A percentile compares a stretch with the other conserved stretches of the same genome.
phyloP scores from a whole-genome alignment of 2,888 invertebrate genomes.

The Agrilus mali region DNA sequence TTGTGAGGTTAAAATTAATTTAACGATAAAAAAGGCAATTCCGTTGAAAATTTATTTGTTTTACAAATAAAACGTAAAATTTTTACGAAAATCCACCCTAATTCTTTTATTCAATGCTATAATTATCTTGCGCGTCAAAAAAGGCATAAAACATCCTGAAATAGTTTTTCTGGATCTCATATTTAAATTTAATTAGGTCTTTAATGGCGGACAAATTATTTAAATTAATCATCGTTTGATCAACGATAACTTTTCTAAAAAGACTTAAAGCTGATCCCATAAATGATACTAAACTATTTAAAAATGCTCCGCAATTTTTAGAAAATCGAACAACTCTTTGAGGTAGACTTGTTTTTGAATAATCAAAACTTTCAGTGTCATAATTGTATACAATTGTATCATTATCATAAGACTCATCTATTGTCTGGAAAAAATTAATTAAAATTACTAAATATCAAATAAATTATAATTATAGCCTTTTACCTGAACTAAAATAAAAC shows the following conservation, averaged over 20 bases:
- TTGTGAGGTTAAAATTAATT: too few relatives aligned
- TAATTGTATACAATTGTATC: conserved; percentile 3
- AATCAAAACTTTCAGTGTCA: conserved; percentile 1
- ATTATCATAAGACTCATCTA: conserved; percentile 5
- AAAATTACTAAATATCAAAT: not conserved
- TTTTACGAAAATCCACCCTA: too few relatives aligned
- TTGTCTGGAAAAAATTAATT: not conserved
- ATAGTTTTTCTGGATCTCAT: conserved; percentile 4
- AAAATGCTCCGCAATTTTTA: conserved; percentile 3
- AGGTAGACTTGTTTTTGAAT: conserved; percentile 1
- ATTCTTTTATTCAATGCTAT: not conserved
- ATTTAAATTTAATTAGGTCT: conserved; percentile 8
- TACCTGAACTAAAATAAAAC: conserved; percentile 9
- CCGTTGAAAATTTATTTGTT: too few relatives aligned
- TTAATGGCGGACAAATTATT: conserved; percentile 7
- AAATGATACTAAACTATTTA: conserved; percentile 7
- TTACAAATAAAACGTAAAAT: too few relatives aligned
- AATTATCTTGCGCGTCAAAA: not conserved
- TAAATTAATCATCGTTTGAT: conserved; percentile 6
- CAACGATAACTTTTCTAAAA: conserved; percentile 9
- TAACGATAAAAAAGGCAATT: too few relatives aligned
- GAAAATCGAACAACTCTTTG: conserved; percentile 5
- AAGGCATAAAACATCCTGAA: conserved; percentile 1
- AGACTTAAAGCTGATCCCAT: conserved; percentile 2
- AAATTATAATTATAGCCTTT: not conserved